Conservation (phyloP, 1,140 invertebrate genomes). For the Zaprionus vittiger region DNA sequence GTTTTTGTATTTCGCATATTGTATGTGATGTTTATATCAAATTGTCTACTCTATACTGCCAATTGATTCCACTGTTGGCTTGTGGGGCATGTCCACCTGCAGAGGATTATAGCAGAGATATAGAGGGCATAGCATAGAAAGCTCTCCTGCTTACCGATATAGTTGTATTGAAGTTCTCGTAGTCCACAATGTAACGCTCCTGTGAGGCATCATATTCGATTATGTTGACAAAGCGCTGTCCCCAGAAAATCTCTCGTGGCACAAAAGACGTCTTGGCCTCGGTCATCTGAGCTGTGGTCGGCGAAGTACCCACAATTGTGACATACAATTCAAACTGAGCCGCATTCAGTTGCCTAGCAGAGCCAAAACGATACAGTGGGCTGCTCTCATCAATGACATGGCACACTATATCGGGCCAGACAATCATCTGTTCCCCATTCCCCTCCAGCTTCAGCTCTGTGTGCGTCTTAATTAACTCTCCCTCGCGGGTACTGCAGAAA, state of each 20-base stretch:
- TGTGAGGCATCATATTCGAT: slow-evolving; percentile 93
- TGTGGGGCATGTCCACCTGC: slow-evolving; percentile 65
- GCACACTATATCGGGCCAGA: slow-evolving; percentile 88
- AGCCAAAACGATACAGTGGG: slow-evolving; percentile 85
- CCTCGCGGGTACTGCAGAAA: slow-evolving; percentile 68
- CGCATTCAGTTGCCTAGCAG: slow-evolving; percentile 86
- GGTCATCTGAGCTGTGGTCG: slow-evolving; percentile 90
- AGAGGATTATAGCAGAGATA: background rate
- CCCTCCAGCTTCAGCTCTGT: slow-evolving; percentile 78
- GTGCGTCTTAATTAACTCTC: slow-evolving; percentile 71
- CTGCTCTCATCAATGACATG: slow-evolving; percentile 87
- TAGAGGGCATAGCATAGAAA: background rate
- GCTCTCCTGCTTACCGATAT: slow-evolving; percentile 61
- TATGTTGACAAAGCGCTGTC: slow-evolving; percentile 90
- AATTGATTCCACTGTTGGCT: background rate
- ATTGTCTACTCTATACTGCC: background rate
- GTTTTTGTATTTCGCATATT: slow-evolving; percentile 1
- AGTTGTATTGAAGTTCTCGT: slow-evolving; percentile 96
- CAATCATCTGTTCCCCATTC: slow-evolving; percentile 85
- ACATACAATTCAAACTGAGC: slow-evolving; percentile 93
- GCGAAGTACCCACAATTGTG: slow-evolving; percentile 92
- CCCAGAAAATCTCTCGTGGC: slow-evolving; percentile 94
- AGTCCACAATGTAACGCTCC: slow-evolving; percentile 96
- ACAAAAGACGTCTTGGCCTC: slow-evolving; percentile 92
- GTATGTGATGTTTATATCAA: slow-evolving; percentile 3